Base-by-base conservation (phyloP, 2,113 vertebrate species). In the Alaudala cheleensis region DNA sequence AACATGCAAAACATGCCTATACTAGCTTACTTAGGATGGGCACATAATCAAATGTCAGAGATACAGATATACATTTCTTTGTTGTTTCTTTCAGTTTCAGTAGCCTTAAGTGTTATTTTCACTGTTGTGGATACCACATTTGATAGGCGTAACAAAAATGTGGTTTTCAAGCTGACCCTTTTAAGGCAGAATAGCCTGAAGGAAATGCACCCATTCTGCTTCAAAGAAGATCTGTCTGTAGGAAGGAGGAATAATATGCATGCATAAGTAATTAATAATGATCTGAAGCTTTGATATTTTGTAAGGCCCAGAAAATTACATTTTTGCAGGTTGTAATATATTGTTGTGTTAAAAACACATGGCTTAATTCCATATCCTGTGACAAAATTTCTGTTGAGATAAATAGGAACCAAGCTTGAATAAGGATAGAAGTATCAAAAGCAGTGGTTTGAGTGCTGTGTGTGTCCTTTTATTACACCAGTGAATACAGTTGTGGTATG, bases 191-290 rank as follows among this genome's bases (percentile, higher is more conserved):
- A 83, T 94, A 90, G 94, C 93, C 95, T 90, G 76, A 94, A 97
- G 96, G 90, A 96, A 94, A 74, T 86, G 81, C 85, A 86, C 92
- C 92, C 96, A 90, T 96, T 94, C 93, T 96, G 95, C 95, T 96
- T 97, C 95, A 96, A 95, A 96, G 91, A 93, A 71, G 92, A 96
- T 96, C 85, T 92, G 94, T 96, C 91, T 96, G 92, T 93, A 93
- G 92, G 78, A 93, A 90, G 85, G 90, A 94, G 92, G 79, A 94
- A 94, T 95, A 95, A 96, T 96, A 93, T 95, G 94, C 93, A 96
- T 96, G 95, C 94, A 96, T 97, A 95, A 97, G 94, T 96, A 94
- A 96, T 96, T 96, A 97, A 92, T 96, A 94, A 92, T 86, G 93
- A 97, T 97, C 67, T 81, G 81, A 92, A 88, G 85, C 93, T 95